Evolutionary conservation across 37 sponge, comb jelly and placozoan species (phyloP), one percentile per base, ranked within the genome.

Genomic region (Ianthella basta): DNA sequence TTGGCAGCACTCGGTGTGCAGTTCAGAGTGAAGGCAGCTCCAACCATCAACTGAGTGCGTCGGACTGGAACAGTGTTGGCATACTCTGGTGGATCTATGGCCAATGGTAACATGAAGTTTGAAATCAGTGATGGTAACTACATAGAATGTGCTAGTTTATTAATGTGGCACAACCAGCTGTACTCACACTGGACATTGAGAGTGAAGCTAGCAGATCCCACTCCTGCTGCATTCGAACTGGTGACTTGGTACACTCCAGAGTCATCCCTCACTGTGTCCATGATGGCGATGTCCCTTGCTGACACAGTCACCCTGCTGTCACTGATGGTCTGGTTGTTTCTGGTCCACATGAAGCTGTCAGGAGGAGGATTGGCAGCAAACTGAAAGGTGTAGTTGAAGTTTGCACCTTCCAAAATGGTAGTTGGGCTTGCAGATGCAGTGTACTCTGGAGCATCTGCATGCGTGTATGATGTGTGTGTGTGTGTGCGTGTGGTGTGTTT

Each of bases 101-200:
- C n/a, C n/a, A n/a, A n/a, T n/a, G n/a, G n/a, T n/a, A n/a, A n/a
- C n/a, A n/a, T n/a, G n/a, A n/a, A n/a, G n/a, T n/a, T n/a, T n/a
- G n/a, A n/a, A n/a, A n/a, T n/a, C n/a, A n/a, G n/a, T n/a, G n/a
- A 44, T 44, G 50, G 50, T 44, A 8, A 44, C 8, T 3, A 8
- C 50, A 44, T 44, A 3, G 8, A 8, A 44, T 10, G 6, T 10
- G 50, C 50, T 44, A 3, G 50, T 10, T 10, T 44, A 8, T 44
- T 44, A 44, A 3, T n/a, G n/a, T n/a, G n/a, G n/a, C n/a, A n/a
- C 50, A 44, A 44, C 8, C 50, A 44, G 50, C 3, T 10, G 70
- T 30, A 69, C 70, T 69, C 70, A 69, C 70, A 69, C 34, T 69
- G 70, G 27, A 69, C 70, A 69, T 69, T 35, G 35, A 69, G 33